These are phyloP conservation scores for Brachionus angularis DNA, from an alignment of 1,140 invertebrate species.

Conservation along the genomic window DNA sequence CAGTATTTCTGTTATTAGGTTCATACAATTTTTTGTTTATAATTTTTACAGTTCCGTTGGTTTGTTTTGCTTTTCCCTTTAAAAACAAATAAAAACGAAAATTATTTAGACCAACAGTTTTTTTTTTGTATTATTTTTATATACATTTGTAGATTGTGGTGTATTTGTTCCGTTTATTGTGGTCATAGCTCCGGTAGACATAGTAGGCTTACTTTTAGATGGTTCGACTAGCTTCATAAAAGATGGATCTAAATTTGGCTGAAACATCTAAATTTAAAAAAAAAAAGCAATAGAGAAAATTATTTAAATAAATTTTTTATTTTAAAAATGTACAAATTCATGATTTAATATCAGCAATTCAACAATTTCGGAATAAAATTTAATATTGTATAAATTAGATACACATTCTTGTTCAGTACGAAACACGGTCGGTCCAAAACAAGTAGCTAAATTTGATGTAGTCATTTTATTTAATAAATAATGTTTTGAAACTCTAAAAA, in stretches of 20 bases:
- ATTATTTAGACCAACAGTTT: too few relatives aligned
- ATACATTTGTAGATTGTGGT: slow-evolving; percentile 1
- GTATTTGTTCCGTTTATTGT: background rate
- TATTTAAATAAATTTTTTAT: too few relatives aligned
- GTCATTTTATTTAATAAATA: slow-evolving; percentile 40
- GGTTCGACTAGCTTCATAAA: background rate
- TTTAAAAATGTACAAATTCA: slow-evolving; percentile 18
- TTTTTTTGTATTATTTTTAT: slow-evolving; percentile 25
- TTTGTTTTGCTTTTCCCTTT: too few relatives aligned
- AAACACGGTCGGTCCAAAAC: slow-evolving; percentile 42
- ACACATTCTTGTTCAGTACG: slow-evolving; percentile 30
- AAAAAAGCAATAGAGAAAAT: too few relatives aligned
- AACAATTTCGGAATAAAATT: slow-evolving; percentile 39
- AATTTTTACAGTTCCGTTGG: background rate
- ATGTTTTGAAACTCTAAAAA: slow-evolving; percentile 3
- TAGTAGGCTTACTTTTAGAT: slow-evolving; percentile 16
- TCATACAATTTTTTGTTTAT: background rate
- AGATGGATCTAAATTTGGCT: background rate
- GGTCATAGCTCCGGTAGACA: background rate
- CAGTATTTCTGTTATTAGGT: slow-evolving; percentile 4
- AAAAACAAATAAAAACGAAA: too few relatives aligned
- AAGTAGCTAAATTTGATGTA: slow-evolving; percentile 38
- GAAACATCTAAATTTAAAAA: slow-evolving; percentile 23
- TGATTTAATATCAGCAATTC: slow-evolving; percentile 38
- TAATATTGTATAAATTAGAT: slow-evolving; percentile 38